A percentile compares a stretch with the other conserved stretches of the same genome.
phyloP scores from a whole-genome alignment of 1,140 invertebrate species.

The Sycophaga agraensis region DNA sequence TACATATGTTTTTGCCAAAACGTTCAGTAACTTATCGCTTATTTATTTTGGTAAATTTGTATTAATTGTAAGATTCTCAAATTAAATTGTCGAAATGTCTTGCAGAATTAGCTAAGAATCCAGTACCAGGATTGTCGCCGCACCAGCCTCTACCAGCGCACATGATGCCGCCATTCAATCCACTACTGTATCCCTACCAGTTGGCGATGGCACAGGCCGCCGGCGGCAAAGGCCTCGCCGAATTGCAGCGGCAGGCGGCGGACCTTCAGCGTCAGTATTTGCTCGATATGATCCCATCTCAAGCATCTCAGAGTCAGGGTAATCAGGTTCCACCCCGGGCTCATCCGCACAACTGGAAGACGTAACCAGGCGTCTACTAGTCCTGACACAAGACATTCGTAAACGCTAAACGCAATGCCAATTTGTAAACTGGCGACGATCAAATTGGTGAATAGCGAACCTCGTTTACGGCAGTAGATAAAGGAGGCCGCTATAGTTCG shows the following conservation, averaged over 20 bases:
- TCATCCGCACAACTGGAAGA: slow-evolving; percentile 58
- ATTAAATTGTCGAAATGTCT: no score
- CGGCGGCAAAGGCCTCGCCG: slow-evolving; percentile 65
- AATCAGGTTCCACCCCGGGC: slow-evolving; percentile 52
- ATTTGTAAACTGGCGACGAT: background rate
- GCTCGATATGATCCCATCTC: slow-evolving; percentile 91
- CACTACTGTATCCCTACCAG: slow-evolving; percentile 83
- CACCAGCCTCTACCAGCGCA: slow-evolving; percentile 73
- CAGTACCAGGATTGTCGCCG: slow-evolving; percentile 58
- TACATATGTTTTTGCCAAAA: no score
- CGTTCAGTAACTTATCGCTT: no score
- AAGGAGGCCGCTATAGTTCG: background rate
- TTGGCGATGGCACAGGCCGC: slow-evolving; percentile 77
- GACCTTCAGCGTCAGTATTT: slow-evolving; percentile 94
- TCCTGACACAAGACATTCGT: background rate
- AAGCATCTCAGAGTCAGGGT: slow-evolving; percentile 51
- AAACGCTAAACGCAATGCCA: background rate
- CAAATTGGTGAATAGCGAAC: slow-evolving; percentile 5
- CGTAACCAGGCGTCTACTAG: slow-evolving; percentile 48
- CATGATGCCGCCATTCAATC: slow-evolving; percentile 74
- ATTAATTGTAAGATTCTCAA: background rate
- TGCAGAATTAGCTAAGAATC: slow-evolving; percentile 58
- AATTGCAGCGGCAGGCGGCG: slow-evolving; percentile 76
- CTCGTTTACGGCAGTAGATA: background rate
- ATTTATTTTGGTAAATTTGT: background rate